Evolutionary conservation across 2,113 vertebrate genomes (phyloP).

Genomic region (Acanthisitta chloris): DNA sequence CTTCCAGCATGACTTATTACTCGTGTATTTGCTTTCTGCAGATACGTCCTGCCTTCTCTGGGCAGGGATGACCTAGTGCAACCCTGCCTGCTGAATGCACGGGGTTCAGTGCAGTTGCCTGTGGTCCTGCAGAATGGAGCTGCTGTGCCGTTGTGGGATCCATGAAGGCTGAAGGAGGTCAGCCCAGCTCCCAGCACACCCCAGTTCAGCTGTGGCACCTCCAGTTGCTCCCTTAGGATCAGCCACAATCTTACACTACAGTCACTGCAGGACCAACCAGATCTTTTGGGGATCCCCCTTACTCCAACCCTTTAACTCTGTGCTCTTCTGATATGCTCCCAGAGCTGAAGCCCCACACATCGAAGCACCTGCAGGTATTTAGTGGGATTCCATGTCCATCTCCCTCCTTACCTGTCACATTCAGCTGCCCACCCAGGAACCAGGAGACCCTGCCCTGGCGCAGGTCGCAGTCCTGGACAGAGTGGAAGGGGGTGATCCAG

Average conservation of each 20-base stretch:
- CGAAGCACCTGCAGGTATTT: neutral
- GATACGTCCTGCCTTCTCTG: neutral
- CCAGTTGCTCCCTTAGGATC: neutral
- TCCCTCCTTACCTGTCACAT: conserved; percentile 44
- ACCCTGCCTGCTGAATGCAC: accelerated
- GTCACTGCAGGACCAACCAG: neutral
- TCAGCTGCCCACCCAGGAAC: conserved; percentile 65
- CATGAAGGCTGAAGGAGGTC: neutral
- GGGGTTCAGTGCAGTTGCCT: accelerated
- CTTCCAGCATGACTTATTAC: neutral
- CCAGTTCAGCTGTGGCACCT: neutral
- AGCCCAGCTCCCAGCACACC: neutral
- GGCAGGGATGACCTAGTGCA: neutral
- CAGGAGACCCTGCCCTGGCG: conserved; percentile 47
- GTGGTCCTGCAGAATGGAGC: neutral
- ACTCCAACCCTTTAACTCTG: neutral
- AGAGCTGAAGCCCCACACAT: neutral
- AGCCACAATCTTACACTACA: neutral
- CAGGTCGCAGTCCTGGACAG: conserved; percentile 74
- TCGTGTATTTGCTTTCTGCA: neutral
- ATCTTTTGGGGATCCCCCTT: neutral
- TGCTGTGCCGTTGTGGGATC: accelerated
- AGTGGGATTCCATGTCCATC: neutral
- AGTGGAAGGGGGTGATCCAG: conserved; percentile 75
- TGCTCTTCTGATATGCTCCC: neutral